These are phyloP conservation scores for Branchipolynoe longqiensis DNA, from an alignment of 2,888 invertebrate genomes.

Conservation along the genomic window DNA sequence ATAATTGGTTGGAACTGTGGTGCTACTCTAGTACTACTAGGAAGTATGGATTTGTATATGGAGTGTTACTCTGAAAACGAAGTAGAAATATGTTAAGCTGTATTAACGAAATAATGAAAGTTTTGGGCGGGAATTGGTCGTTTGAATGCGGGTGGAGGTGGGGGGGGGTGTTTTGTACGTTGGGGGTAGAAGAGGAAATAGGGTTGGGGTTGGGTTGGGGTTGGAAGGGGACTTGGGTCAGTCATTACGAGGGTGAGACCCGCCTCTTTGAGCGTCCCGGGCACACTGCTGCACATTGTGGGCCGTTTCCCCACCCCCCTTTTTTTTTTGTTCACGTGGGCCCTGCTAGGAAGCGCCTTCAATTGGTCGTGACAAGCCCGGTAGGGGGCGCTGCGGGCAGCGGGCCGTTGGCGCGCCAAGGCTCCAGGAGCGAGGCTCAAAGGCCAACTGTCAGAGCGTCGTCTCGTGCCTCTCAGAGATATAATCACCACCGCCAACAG, in stretches of 20 bases:
- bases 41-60: too few species aligned
- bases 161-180: too few species aligned
- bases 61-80: too few species aligned
- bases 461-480: slow-evolving; percentile 50
- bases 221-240: background rate
- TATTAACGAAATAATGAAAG: too few species aligned
- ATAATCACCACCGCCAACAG: slow-evolving; percentile 57
- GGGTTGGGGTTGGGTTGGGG: too few species aligned
- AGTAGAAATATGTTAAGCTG: too few species aligned
- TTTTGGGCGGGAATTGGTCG: too few species aligned
- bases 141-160: too few species aligned
- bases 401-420: background rate
- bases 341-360: background rate
- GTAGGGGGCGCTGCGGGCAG: slow-evolving; percentile 5
- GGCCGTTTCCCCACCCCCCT: too few species aligned
- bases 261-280: slow-evolving; percentile 17
- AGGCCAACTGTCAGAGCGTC: slow-evolving; percentile 39
- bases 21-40: too few species aligned
- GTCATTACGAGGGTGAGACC: slow-evolving; percentile 15
- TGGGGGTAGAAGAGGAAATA: too few species aligned
- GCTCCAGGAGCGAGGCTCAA: slow-evolving; percentile 31
- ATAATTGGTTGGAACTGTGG: too few species aligned
- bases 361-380: slow-evolving; percentile 46
- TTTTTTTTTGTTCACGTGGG: background rate
- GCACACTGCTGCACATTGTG: background rate